Evolutionary conservation across 2,797 vertebrate species (phyloP), one percentile per base, ranked within the genome.

Genomic region (Acipenser transmontanus): DNA sequence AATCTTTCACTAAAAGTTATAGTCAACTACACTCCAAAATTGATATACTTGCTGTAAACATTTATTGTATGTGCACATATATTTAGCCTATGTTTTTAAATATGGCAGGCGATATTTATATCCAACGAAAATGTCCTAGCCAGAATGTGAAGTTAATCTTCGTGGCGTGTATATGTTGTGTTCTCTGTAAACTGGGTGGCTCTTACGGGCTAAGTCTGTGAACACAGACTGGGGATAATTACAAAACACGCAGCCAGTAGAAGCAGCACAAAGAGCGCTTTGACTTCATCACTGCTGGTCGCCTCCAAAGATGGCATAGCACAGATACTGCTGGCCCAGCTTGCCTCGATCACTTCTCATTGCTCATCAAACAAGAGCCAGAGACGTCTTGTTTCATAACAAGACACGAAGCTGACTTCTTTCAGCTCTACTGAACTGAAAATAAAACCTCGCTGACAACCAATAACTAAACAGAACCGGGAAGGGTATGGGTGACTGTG

Each of bases 341-440:
- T 77, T 73, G 72, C 78, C 77, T 77, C 65, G 76, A 79, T 78
- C 82, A 77, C 82, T 78, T 79, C 82, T 80, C 81, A 80, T 74
- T 81, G 76, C 78, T 84, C 80, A 79, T 69, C 69, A 71, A 74
- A 73, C 70, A 80, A 84, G 83, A 84, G 82, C 81, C 83, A 84
- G 80, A 82, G 81, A 89, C 80, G 78, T 88, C 84, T 86, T 89
- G 88, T 89, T 91, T 88, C 84, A 88, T 88, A 90, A 91, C 86
- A 91, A 87, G 82, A 84, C 77, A 79, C 77, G 81, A 88, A 91
- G 87, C 87, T 91, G 90, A 93, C 91, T 93, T 91, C 83, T 88
- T 93, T 90, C 87, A 91, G 89, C 89, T 91, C 89, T 86, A 89
- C 76, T 90, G 91, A 91, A 90, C 88, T 88, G 90, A 84, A 90